Evolutionary conservation across 2,797 vertebrate species (phyloP).

Genomic region (Gadopsis bispinosus): DNA sequence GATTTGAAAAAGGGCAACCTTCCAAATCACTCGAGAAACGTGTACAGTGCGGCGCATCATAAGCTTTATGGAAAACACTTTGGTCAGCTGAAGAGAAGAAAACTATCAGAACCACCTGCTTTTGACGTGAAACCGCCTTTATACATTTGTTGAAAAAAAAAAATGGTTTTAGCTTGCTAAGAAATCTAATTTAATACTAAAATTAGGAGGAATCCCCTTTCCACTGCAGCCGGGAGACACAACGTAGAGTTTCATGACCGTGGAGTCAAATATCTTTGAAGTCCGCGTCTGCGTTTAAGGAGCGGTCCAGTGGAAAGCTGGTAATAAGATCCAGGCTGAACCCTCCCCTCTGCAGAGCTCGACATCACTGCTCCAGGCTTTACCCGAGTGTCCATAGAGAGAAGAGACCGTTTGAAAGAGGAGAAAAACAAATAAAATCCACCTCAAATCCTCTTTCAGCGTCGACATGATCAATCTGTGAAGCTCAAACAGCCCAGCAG

Average conservation of each 20-base stretch:
- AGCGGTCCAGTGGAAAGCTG: slow-evolving; percentile 74
- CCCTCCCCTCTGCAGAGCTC: slow-evolving; percentile 58
- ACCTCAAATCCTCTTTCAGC: slow-evolving; percentile 33
- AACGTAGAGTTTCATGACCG: slow-evolving; percentile 38
- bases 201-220: slow-evolving; percentile 29
- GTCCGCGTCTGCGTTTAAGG: slow-evolving; percentile 54
- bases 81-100: slow-evolving; percentile 5
- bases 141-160: neutral
- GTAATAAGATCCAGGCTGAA: slow-evolving; percentile 76
- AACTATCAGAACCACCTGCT: slow-evolving; percentile 45
- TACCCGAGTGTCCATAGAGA: neutral
- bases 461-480: slow-evolving; percentile 43
- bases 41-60: neutral
- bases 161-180: neutral
- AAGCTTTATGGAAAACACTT: slow-evolving; percentile 47
- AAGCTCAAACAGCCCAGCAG: slow-evolving; percentile 42
- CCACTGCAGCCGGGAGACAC: slow-evolving; percentile 23
- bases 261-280: slow-evolving; percentile 62
- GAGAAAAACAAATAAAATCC: slow-evolving; percentile 4
- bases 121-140: slow-evolving; percentile 21
- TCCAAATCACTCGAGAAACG: slow-evolving; percentile 48
- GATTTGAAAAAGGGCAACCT: slow-evolving; percentile 43
- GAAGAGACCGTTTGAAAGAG: slow-evolving; percentile 34
- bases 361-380: slow-evolving; percentile 48
- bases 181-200: slow-evolving; percentile 25